Percentiles rank a stretch among this genome's conserved stretches.
phyloP scores from a whole-genome alignment of 2,888 invertebrate species.

The Cephalotes varians region DNA sequence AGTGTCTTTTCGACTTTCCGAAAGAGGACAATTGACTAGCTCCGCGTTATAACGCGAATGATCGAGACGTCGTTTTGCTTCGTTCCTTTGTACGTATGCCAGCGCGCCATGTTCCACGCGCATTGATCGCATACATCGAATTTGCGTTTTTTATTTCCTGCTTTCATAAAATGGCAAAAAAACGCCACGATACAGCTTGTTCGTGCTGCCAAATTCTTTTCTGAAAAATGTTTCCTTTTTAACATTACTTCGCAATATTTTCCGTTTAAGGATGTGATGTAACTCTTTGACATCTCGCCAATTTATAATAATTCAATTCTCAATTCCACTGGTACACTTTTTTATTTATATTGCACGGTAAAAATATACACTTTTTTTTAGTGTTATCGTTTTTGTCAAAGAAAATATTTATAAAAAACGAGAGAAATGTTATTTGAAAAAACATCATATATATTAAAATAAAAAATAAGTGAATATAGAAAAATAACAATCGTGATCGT shows the following conservation, averaged over 20 bases:
- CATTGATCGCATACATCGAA: conserved; percentile 50
- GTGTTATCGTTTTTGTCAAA: no score
- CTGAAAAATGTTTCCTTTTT: neutral
- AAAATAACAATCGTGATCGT: neutral
- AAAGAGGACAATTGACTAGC: conserved; percentile 11
- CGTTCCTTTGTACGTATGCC: neutral
- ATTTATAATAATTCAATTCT: conserved; percentile 1
- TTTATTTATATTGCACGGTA: neutral
- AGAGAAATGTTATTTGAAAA: neutral
- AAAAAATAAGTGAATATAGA: neutral
- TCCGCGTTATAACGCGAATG: conserved; percentile 36
- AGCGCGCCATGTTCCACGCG: neutral
- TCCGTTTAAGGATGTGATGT: neutral
- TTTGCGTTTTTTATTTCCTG: conserved; percentile 34
- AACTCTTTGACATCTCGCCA: neutral
- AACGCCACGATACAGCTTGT: neutral
- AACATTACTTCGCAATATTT: neutral
- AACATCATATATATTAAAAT: neutral
- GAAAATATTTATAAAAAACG: neutral
- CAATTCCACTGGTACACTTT: neutral
- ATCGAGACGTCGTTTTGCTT: conserved; percentile 33
- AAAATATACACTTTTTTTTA: no score
- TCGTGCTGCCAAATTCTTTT: conserved; percentile 2
- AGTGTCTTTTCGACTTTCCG: conserved; percentile 1
- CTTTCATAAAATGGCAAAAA: neutral